A percentile compares a stretch with the other conserved stretches of the same genome.
Evolutionary conservation across 2,888 invertebrate genomes (phyloP).

Genomic region (Eupithecia tripunctaria): DNA sequence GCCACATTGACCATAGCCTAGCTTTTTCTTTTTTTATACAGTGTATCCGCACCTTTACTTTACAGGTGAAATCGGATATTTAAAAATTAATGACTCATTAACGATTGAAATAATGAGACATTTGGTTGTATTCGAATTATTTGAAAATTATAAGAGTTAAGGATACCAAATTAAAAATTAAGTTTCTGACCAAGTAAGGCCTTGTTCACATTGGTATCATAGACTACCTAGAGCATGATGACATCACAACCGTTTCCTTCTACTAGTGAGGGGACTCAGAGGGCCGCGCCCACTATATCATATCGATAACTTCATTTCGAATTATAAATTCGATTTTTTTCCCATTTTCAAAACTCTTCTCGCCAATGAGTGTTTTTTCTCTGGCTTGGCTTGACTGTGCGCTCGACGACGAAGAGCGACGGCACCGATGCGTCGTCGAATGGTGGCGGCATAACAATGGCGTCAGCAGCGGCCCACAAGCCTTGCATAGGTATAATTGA

Average conservation of each 20-base stretch:
- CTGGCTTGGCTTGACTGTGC: too few species aligned
- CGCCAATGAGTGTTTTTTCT: neutral
- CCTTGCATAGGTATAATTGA: too few species aligned
- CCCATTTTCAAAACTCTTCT: neutral
- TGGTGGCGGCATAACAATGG: too few species aligned
- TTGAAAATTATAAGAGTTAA: too few species aligned
- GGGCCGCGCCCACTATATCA: neutral
- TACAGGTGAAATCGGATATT: neutral
- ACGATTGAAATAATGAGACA: neutral
- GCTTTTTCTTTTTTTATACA: conserved; percentile 41
- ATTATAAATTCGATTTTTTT: neutral
- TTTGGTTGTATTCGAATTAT: neutral
- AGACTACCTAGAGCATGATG: conserved; percentile 18
- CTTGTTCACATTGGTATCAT: conserved; percentile 30
- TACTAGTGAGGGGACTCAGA: conserved; percentile 27
- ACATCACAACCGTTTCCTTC: conserved; percentile 28
- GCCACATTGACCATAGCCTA: conserved; percentile 80
- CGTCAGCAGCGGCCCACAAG: too few species aligned
- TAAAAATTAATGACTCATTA: neutral
- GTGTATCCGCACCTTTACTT: conserved; percentile 50
- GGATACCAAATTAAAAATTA: neutral
- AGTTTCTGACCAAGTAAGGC: conserved; percentile 29
- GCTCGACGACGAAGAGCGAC: too few species aligned
- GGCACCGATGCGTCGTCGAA: too few species aligned
- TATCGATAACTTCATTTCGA: neutral